phyloP scores from a whole-genome alignment of 2,797 vertebrate species.

The Oophaga sylvatica region DNA sequence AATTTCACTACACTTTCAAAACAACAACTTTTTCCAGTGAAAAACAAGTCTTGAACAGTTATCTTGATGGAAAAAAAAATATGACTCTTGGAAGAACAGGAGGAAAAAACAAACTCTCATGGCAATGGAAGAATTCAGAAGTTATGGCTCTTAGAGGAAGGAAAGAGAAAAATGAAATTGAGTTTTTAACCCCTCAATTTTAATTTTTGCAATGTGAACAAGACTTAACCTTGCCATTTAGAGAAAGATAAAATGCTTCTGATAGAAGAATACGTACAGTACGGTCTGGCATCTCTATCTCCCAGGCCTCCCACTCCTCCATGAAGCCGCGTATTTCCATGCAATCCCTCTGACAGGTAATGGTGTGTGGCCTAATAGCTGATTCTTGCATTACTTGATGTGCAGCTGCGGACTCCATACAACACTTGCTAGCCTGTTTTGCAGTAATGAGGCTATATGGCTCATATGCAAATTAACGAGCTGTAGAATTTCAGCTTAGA shows the following conservation, averaged over 20 bases:
- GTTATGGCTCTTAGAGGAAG: too few relatives aligned
- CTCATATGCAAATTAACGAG: constrained; percentile 76
- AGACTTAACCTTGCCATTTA: neutral
- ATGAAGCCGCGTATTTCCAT: constrained; percentile 14
- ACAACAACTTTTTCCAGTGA: too few relatives aligned
- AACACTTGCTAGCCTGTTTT: constrained; percentile 67
- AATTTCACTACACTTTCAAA: too few relatives aligned
- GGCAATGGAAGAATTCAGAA: too few relatives aligned
- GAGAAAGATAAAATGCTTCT: neutral
- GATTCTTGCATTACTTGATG: constrained; percentile 48
- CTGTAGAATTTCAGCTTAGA: constrained; percentile 73
- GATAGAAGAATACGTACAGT: neutral
- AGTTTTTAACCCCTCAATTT: too few relatives aligned
- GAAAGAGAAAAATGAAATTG: too few relatives aligned
- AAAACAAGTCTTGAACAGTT: too few relatives aligned
- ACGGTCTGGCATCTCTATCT: neutral
- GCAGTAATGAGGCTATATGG: constrained; percentile 72
- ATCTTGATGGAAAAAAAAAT: too few relatives aligned
- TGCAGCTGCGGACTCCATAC: constrained; percentile 65
- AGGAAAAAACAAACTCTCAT: too few relatives aligned
- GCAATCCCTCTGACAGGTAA: constrained; percentile 64
- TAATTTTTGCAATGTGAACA: too few relatives aligned
- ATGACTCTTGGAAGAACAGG: too few relatives aligned
- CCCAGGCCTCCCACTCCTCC: constrained; percentile 13
- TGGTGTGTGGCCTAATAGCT: constrained; percentile 66